Base-by-base conservation (phyloP, 2,797 vertebrate genomes). In the Oophaga sylvatica region DNA sequence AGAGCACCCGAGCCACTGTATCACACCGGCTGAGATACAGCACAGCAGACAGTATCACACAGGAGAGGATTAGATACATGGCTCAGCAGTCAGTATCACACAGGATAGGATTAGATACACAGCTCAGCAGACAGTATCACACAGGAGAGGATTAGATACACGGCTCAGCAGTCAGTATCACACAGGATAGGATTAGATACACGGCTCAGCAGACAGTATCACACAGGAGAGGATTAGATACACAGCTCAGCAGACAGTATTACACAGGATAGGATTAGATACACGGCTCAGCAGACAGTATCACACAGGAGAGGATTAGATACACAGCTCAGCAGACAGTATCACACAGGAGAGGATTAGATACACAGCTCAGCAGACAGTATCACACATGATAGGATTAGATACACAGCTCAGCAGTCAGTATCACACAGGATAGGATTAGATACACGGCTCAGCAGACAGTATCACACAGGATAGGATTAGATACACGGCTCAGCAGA, bases 51-150 rank as follows among this genome's bases (percentile, higher is more conserved):
- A n/a, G 62, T 65, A 65, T 26, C 62, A 65, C 17, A 73, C 70
- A 73, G 7, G 31, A 41, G 0, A 2, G 41, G 41, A 75, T 75
- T 75, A 45, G 73, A 76, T 76, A 76, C 45, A n/a, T 26, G 26
- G 71, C 71, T 48, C 71, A 75, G 71, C 71, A 73, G n/a, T n/a
- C n/a, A 75, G 71, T 75, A 75, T 75, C 71, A 75, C 71, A 48
- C 71, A 75, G 7, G 19, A 48, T 4, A 75, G 71, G 71, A 22
- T 75, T 75, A 48, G 71, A 75, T 75, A 48, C 41, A 41, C 31
- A 0, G 29, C 68, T 35, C 13, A 17, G 31, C 16, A 35, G 29
- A 41, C n/a, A 75, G 71, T 75, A 75, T 75, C 71, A 75, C 71
- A 48, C 71, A 75, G 7, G 19, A 48, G 1, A 75, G 71, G 71